phyloP scores from a whole-genome alignment of 2,113 vertebrate genomes.

The Castor canadensis region DNA sequence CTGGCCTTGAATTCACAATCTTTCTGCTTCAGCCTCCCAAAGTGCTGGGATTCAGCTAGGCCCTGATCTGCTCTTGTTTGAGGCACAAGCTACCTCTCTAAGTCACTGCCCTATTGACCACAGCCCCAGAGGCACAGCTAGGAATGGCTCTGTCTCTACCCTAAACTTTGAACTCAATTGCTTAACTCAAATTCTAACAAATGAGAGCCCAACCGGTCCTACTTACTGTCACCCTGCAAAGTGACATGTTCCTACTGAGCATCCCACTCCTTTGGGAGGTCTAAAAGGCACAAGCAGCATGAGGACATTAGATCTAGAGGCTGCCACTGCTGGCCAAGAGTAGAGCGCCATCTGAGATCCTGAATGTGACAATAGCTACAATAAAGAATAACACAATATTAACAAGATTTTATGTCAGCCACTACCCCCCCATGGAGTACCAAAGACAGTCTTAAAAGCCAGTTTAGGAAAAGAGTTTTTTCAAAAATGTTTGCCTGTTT shows the following conservation, averaged over 20 bases:
- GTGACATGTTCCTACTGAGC: not conserved
- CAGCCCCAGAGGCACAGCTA: not conserved
- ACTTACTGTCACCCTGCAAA: not conserved
- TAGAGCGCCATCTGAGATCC: not conserved
- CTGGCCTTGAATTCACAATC: no score
- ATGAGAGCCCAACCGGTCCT: not conserved
- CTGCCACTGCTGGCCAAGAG: no score
- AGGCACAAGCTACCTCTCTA: not conserved
- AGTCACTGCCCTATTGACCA: not conserved
- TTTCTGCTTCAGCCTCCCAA: no score
- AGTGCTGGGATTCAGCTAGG: no score
- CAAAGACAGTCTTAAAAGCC: not conserved
- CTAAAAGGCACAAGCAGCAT: not conserved
- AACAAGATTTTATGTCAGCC: not conserved
- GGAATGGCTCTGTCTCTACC: not conserved
- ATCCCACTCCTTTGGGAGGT: not conserved
- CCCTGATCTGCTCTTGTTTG: not conserved
- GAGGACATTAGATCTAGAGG: not conserved
- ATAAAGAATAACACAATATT: not conserved
- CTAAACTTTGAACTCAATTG: slow-evolving; percentile 25
- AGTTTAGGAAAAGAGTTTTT: not conserved
- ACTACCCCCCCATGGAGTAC: not conserved
- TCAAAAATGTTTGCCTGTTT: not conserved
- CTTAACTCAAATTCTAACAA: slow-evolving; percentile 1
- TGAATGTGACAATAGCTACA: not conserved